These are phyloP conservation scores for Tetranychus urticae DNA, from an alignment of 1,140 invertebrate species.

Conservation along the genomic window DNA sequence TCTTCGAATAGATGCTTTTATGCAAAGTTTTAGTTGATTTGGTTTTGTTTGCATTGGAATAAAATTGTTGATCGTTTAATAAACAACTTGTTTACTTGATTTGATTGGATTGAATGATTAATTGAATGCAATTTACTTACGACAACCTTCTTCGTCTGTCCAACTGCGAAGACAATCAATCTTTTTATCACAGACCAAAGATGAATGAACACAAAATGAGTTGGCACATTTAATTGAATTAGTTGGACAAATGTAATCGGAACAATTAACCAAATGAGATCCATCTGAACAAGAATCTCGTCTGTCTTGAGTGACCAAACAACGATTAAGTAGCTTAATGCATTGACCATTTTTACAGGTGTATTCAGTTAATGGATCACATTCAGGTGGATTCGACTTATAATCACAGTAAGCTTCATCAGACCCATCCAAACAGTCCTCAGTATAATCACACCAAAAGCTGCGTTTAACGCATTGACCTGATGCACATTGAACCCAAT, in stretches of 20 bases:
- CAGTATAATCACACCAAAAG: slow-evolving; percentile 17
- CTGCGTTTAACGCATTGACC: slow-evolving; percentile 17
- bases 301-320: slow-evolving; percentile 3
- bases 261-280: slow-evolving; percentile 4
- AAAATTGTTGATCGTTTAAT: neutral
- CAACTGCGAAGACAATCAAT: slow-evolving; percentile 11
- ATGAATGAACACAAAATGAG: slow-evolving; percentile 6
- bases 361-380: neutral
- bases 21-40: too few relatives aligned
- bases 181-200: slow-evolving; percentile 9
- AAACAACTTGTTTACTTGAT: neutral
- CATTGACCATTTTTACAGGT: slow-evolving; percentile 7
- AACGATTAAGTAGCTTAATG: slow-evolving; percentile 1
- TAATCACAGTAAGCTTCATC: slow-evolving; percentile 25
- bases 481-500: slow-evolving; percentile 17
- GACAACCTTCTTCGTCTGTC: slow-evolving; percentile 11
- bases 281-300: slow-evolving; percentile 4
- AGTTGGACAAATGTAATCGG: neutral
- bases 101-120: neutral
- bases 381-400: slow-evolving; percentile 15
- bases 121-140: slow-evolving; percentile 1
- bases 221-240: neutral
- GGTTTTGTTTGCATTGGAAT: too few relatives aligned
- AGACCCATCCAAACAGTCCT: slow-evolving; percentile 21
- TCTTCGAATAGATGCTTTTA: too few relatives aligned